A percentile compares a stretch with the other conserved stretches of the same genome.
Conservation (phyloP, 2,113 vertebrate species). For the Cinclus mexicanus region DNA sequence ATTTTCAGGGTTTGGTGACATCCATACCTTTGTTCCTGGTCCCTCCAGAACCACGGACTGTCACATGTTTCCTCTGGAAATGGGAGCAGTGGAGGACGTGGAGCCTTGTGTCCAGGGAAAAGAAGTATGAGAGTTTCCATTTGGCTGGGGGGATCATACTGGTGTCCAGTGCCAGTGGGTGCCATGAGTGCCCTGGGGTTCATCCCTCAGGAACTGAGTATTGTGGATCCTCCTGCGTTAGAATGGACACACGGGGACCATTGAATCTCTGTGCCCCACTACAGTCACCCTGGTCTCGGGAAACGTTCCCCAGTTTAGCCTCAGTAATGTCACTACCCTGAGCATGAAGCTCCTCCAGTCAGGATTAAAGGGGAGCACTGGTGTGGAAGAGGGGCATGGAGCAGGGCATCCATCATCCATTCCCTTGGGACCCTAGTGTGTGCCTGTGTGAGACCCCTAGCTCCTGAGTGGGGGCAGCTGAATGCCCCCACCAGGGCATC, state of each 20-base stretch:
- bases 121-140: not conserved
- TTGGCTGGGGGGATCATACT: fast-evolving
- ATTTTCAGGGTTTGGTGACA: fast-evolving
- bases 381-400: not conserved
- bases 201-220: not conserved
- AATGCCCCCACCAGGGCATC: too few species aligned
- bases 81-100: fast-evolving
- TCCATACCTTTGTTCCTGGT: fast-evolving
- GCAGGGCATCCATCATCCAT: not conserved
- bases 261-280: not conserved
- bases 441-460: not conserved
- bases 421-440: not conserved
- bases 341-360: fast-evolving
- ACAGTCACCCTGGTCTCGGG: fast-evolving
- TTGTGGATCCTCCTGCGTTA: fast-evolving
- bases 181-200: not conserved
- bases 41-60: fast-evolving
- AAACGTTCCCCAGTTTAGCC: not conserved
- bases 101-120: not conserved
- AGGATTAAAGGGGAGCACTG: not conserved
- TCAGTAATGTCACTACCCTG: not conserved
- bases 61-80: fast-evolving
- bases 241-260: fast-evolving
- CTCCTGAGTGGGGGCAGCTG: not conserved
- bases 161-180: not conserved